Percentiles rank a stretch among this genome's conserved stretches.
Conservation (phyloP, 2,113 vertebrate genomes). For the Fregata magnificens region DNA sequence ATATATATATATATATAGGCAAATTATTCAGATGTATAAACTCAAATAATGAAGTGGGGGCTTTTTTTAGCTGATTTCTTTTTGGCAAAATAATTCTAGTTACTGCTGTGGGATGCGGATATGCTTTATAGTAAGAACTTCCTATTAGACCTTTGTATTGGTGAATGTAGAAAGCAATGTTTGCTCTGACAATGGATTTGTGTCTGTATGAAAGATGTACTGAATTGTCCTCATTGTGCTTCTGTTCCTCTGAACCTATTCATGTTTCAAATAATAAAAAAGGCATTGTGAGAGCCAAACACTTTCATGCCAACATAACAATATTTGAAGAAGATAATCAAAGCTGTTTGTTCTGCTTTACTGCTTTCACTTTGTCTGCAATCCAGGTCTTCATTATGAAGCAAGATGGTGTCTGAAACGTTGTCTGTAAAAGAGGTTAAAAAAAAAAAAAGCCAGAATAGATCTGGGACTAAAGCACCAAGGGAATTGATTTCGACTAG, state of each 20-base stretch:
- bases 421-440: neutral
- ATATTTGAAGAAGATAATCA: slow-evolving; percentile 56
- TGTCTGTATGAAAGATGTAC: neutral
- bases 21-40: neutral
- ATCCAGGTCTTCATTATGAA: slow-evolving; percentile 30
- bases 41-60: neutral
- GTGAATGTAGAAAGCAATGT: neutral
- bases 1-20: neutral
- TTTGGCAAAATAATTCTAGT: neutral
- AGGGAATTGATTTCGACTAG: neutral
- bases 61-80: neutral
- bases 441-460: neutral
- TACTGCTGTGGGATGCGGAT: neutral
- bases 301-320: neutral
- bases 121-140: neutral
- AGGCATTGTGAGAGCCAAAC: slow-evolving; percentile 3
- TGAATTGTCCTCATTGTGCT: slow-evolving; percentile 22
- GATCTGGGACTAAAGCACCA: neutral
- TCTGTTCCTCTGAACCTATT: neutral
- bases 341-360: slow-evolving; percentile 56
- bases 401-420: slow-evolving; percentile 6
- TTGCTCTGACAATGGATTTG: neutral
- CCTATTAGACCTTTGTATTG: neutral
- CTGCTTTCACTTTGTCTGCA: slow-evolving; percentile 20
- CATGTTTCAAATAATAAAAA: neutral